Conservation (phyloP, 2,888 invertebrate genomes). For the Limnephilus auricula region DNA sequence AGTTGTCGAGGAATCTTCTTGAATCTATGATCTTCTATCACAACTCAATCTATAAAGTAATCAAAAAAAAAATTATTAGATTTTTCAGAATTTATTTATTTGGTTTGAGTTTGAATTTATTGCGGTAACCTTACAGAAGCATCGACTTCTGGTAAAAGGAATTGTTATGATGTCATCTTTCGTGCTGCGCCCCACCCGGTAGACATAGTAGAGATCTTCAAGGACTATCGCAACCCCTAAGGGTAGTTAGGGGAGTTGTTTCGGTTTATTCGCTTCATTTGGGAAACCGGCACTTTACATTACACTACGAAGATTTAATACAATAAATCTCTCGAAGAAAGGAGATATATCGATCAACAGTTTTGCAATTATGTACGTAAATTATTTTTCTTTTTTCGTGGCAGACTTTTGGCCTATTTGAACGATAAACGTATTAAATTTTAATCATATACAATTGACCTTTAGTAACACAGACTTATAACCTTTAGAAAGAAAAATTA, state of each 20-base stretch:
- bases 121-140: not conserved
- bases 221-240: conserved; percentile 12
- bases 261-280: not conserved
- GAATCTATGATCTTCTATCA: not conserved
- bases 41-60: not conserved
- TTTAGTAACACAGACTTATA: not conserved
- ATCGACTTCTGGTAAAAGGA: not conserved
- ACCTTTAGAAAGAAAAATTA: not conserved
- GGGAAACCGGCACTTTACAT: not conserved
- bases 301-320: not conserved
- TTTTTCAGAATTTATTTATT: too few species aligned
- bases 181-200: not conserved
- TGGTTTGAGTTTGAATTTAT: too few species aligned
- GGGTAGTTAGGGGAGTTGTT: not conserved
- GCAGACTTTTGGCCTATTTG: not conserved
- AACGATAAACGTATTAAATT: conserved; percentile 2
- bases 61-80: not conserved
- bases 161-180: not conserved
- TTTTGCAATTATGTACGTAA: not conserved
- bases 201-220: not conserved
- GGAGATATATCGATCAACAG: not conserved
- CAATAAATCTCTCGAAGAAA: not conserved
- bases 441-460: not conserved
- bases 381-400: not conserved
- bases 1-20: too few species aligned